phyloP scores from a whole-genome alignment of 2,797 vertebrate species.

The Phoebastria nigripes region DNA sequence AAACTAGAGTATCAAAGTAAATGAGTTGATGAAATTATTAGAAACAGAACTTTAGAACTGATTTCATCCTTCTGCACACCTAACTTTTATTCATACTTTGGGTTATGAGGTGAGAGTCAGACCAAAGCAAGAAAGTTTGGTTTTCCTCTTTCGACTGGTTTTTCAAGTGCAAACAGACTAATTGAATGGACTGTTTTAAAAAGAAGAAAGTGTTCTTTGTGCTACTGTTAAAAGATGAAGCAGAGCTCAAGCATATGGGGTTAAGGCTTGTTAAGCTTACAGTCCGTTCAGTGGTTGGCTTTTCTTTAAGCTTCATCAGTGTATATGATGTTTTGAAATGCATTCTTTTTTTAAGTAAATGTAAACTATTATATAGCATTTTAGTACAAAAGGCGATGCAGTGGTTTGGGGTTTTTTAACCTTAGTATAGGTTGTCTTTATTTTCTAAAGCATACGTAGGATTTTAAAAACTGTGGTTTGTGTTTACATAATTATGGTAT shows the following conservation, averaged over 20 bases:
- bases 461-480: not conserved
- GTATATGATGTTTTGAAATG: not conserved
- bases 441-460: not conserved
- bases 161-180: constrained; percentile 19
- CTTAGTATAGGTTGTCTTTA: not conserved
- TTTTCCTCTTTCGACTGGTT: not conserved
- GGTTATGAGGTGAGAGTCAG: not conserved
- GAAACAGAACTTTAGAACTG: not conserved
- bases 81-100: not conserved
- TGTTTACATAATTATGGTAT: not conserved
- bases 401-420: not conserved
- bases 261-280: not conserved
- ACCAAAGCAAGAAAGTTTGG: constrained; percentile 8
- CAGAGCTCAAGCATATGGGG: not conserved
- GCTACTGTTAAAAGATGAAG: not conserved
- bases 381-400: not conserved
- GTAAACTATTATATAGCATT: not conserved
- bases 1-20: not conserved
- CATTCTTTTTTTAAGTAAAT: not conserved
- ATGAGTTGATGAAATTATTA: not conserved
- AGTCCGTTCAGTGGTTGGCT: not conserved
- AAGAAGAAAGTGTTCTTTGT: constrained; percentile 21
- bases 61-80: not conserved
- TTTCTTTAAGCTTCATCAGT: not conserved
- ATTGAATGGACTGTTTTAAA: not conserved